Evolutionary conservation across 2,113 vertebrate genomes (phyloP).

Genomic region (Gymnarchus niloticus): DNA sequence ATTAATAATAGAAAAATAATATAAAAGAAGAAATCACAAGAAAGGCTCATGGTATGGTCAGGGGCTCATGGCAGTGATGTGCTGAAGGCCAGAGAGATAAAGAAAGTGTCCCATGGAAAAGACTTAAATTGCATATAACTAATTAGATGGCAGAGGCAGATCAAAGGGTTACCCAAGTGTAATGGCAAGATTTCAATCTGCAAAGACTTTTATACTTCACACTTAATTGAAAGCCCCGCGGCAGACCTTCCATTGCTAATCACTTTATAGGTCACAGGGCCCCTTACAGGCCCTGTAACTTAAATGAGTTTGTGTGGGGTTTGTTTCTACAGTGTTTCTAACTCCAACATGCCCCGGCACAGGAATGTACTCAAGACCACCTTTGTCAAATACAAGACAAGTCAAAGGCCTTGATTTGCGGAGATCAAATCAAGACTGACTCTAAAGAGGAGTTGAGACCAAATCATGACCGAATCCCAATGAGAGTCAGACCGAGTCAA

Average conservation of each 20-base stretch:
- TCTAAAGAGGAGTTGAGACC: too few species aligned
- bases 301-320: background rate
- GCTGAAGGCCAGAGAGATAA: background rate
- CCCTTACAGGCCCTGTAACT: background rate
- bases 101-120: background rate
- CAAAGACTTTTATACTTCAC: slow-evolving; percentile 6
- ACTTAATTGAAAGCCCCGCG: background rate
- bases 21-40: background rate
- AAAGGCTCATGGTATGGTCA: too few species aligned
- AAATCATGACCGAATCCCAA: too few species aligned
- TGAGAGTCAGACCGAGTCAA: too few species aligned
- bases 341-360: too few species aligned
- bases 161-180: background rate
- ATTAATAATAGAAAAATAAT: background rate
- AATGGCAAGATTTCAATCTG: background rate
- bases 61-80: background rate
- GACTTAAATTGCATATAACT: background rate
- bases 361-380: background rate
- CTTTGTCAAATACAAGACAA: too few species aligned
- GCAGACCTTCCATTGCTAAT: background rate
- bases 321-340: background rate
- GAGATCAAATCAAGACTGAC: too few species aligned
- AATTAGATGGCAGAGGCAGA: background rate
- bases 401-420: too few species aligned
- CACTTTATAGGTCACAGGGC: background rate